phyloP scores from a whole-genome alignment of 2,113 vertebrate species.

The Sphaerodactylus townsendi region DNA sequence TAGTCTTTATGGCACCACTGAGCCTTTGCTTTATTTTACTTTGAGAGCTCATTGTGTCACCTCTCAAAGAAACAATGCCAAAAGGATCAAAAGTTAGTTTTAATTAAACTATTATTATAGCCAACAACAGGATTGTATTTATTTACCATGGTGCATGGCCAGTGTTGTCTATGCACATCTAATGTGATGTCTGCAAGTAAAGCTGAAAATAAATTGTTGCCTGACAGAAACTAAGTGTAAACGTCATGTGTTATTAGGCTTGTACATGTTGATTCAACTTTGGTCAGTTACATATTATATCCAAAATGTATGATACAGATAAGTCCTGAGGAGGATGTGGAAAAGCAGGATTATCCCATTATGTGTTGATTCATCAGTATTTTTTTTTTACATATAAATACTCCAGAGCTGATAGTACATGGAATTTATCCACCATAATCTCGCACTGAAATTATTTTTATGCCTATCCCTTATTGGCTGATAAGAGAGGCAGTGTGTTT shows the following conservation, averaged over 20 bases:
- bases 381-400: background rate
- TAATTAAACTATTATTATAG: background rate
- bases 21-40: too few species aligned
- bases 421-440: background rate
- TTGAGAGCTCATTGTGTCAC: background rate
- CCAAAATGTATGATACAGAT: background rate
- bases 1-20: too few species aligned
- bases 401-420: background rate
- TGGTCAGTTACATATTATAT: background rate
- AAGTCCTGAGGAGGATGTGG: background rate
- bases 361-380: background rate
- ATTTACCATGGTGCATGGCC: background rate
- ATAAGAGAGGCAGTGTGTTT: background rate
- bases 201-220: background rate
- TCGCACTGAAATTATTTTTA: background rate
- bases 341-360: background rate
- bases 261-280: background rate
- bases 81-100: background rate
- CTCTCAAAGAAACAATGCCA: background rate
- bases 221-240: background rate
- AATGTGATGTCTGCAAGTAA: background rate
- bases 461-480: background rate
- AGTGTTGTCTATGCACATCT: background rate
- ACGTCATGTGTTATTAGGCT: background rate
- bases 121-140: background rate